Evolutionary conservation across 2,113 vertebrate species (phyloP).

Genomic region (Agapornis roseicollis): DNA sequence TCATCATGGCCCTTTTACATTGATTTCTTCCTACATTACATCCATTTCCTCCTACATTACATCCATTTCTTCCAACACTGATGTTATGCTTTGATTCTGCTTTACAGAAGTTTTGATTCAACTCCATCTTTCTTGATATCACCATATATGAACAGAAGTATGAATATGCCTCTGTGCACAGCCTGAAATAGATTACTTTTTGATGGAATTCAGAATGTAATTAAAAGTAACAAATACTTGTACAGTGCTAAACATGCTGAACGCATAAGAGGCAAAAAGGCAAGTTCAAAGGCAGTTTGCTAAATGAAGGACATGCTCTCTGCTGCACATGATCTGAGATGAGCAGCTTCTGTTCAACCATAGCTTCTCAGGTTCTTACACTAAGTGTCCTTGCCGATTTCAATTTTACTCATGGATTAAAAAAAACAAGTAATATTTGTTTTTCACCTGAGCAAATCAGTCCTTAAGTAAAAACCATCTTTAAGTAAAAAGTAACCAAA

Average conservation of each 20-base stretch:
- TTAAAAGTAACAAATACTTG: background rate
- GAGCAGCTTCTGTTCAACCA: background rate
- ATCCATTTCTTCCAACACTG: background rate
- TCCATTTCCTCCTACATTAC: background rate
- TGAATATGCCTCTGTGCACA: background rate
- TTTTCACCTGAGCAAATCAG: background rate
- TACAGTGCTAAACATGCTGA: background rate
- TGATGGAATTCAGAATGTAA: background rate
- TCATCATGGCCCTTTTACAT: background rate
- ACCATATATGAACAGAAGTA: background rate
- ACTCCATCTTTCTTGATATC: background rate
- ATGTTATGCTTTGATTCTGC: background rate
- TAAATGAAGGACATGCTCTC: background rate
- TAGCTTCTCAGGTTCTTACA: background rate
- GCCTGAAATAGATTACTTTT: background rate
- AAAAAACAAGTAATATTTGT: background rate
- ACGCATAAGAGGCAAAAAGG: background rate
- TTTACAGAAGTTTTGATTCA: background rate
- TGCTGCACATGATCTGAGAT: background rate
- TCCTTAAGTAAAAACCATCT: background rate
- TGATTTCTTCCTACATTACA: background rate
- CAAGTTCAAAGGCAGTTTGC: background rate
- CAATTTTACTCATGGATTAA: background rate
- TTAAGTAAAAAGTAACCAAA: background rate
- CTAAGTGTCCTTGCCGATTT: background rate